These are phyloP conservation scores for Plemyria rubiginata DNA, from an alignment of 2,888 invertebrate species.

Conservation along the genomic window DNA sequence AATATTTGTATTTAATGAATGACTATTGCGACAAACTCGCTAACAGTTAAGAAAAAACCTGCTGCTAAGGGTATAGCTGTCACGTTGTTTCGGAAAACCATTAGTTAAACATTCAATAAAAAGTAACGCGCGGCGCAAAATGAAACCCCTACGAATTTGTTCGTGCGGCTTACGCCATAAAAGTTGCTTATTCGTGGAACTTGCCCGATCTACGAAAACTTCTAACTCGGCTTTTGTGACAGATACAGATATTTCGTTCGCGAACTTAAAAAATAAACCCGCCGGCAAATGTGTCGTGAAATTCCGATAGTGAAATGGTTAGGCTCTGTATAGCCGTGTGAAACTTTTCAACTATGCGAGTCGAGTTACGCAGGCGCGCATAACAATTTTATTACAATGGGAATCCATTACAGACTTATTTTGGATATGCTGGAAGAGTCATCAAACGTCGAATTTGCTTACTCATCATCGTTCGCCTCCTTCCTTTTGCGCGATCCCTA, in stretches of 20 bases:
- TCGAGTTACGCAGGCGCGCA: conserved; percentile 26
- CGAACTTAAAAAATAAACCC: conserved; percentile 53
- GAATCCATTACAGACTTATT: conserved; percentile 26
- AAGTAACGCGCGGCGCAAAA: conserved; percentile 59
- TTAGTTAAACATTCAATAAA: conserved; percentile 71
- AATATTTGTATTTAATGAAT: not conserved
- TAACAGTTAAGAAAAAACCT: not conserved
- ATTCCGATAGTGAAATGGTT: conserved; percentile 42
- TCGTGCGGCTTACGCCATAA: conserved; percentile 57
- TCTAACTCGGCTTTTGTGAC: conserved; percentile 53
- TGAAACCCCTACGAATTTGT: conserved; percentile 57
- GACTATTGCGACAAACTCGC: not conserved
- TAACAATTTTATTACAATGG: conserved; percentile 31
- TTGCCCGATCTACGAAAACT: conserved; percentile 58
- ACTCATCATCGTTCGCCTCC: conserved; percentile 40
- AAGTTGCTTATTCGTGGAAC: conserved; percentile 57
- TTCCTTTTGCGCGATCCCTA: conserved; percentile 39
- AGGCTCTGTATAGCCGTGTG: conserved; percentile 33
- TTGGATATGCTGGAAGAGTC: conserved; percentile 22
- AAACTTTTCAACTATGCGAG: conserved; percentile 36
- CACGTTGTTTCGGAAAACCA: conserved; percentile 68
- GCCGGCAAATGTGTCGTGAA: conserved; percentile 42
- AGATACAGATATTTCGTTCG: conserved; percentile 50
- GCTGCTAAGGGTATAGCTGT: conserved; percentile 52
- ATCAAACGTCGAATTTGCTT: conserved; percentile 36